A percentile compares a stretch with the other conserved stretches of the same genome.
Evolutionary conservation across 1,140 invertebrate genomes (phyloP).

Genomic region (Drosophila neocordata): DNA sequence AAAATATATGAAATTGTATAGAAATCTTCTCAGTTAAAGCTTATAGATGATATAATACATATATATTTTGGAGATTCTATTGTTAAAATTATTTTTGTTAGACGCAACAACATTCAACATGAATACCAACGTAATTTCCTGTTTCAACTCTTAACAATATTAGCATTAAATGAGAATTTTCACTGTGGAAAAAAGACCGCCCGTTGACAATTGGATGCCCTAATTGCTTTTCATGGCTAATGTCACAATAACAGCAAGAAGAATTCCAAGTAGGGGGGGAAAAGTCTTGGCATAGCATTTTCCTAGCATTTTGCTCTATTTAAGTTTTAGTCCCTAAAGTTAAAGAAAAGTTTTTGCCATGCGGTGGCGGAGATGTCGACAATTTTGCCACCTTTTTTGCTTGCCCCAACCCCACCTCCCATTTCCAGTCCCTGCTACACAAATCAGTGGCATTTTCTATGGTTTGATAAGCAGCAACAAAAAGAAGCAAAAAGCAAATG

Average conservation of each 20-base stretch:
- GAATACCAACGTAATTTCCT: not conserved
- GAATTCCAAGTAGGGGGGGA: constrained; percentile 6
- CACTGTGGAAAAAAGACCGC: not conserved
- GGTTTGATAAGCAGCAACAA: constrained; percentile 44
- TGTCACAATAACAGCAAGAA: constrained; percentile 35
- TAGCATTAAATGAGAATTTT: constrained; percentile 3
- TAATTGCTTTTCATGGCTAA: constrained; percentile 52
- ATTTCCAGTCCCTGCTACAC: not conserved
- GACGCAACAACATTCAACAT: no score
- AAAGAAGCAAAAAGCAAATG: constrained; percentile 1
- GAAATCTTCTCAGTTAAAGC: no score
- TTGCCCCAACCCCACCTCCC: no score
- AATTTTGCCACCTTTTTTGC: constrained; percentile 2
- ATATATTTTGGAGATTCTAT: no score
- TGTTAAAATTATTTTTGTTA: no score
- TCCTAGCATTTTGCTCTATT: constrained; percentile 41
- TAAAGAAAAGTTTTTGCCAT: constrained; percentile 42
- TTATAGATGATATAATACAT: no score
- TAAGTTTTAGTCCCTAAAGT: constrained; percentile 38
- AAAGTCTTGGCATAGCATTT: constrained; percentile 31
- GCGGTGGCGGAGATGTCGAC: constrained; percentile 50
- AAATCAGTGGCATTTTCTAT: constrained; percentile 55
- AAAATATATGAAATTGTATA: no score
- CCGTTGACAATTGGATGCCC: constrained; percentile 36
- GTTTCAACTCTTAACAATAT: constrained; percentile 9